These are phyloP conservation scores for Craniophora ligustri DNA, from an alignment of 2,888 invertebrate genomes.

Conservation along the genomic window DNA sequence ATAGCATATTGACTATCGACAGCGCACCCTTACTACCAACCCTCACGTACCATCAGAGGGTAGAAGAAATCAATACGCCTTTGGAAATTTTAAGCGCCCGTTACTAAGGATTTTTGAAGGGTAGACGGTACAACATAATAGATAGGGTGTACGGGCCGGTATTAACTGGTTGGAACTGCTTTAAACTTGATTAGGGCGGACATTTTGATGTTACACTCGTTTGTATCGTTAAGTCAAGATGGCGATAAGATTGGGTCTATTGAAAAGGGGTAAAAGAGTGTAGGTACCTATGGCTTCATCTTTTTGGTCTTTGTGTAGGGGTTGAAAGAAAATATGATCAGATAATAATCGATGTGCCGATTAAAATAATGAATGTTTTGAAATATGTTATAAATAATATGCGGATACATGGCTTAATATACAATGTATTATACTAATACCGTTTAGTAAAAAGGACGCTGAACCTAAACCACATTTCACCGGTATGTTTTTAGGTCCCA, in stretches of 20 bases:
- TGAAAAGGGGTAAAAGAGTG: constrained; percentile 30
- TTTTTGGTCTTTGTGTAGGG: constrained; percentile 2
- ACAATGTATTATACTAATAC: no score
- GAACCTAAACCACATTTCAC: no score
- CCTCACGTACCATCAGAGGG: constrained; percentile 65
- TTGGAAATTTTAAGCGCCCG: constrained; percentile 79
- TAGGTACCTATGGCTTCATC: constrained; percentile 16
- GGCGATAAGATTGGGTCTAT: constrained; percentile 38
- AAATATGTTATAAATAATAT: no score
- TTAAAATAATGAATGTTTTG: no score
- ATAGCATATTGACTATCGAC: constrained; percentile 63
- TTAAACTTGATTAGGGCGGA: constrained; percentile 55
- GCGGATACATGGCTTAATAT: no score
- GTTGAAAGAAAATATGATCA: constrained; percentile 6
- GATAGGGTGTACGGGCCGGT: constrained; percentile 47
- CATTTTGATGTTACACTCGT: constrained; percentile 51
- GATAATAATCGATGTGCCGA: no score
- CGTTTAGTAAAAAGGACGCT: no score
- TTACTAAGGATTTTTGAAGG: constrained; percentile 72
- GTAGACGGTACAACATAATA: constrained; percentile 49
- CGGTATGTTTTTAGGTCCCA: no score
- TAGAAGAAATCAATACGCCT: constrained; percentile 81
- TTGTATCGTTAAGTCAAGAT: constrained; percentile 53
- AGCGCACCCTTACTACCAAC: constrained; percentile 61
- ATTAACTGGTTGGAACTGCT: constrained; percentile 50